A percentile compares a stretch with the other conserved stretches of the same genome.
Conservation (phyloP, 2,113 vertebrate species). For the Pygoscelis adeliae region DNA sequence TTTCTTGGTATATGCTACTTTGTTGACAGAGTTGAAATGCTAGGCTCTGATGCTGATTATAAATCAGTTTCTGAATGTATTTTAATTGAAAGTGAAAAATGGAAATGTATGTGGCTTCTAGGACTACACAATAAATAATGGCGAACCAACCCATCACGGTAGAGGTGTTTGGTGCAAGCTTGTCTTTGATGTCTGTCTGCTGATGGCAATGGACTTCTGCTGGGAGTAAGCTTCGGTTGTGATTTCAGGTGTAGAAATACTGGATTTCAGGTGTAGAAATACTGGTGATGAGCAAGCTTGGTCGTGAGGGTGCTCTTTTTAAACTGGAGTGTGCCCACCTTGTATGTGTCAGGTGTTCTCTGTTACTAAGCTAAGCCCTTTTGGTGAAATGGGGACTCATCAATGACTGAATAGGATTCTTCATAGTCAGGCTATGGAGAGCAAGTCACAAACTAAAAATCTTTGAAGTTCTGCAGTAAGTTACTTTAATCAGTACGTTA, state of each 20-base stretch:
- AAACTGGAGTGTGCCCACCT: background rate
- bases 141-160: fast-evolving
- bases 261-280: background rate
- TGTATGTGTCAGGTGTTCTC: background rate
- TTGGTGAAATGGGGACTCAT: background rate
- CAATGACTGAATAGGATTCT: background rate
- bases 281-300: background rate
- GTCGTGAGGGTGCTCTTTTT: background rate
- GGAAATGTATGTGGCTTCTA: background rate
- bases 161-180: background rate
- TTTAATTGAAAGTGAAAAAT: background rate
- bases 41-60: background rate
- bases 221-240: background rate
- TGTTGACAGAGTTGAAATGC: background rate
- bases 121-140: background rate
- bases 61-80: background rate
- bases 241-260: background rate
- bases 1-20: background rate
- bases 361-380: background rate
- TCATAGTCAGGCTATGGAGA: background rate
- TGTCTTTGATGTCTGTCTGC: background rate
- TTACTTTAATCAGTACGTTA: slow-evolving; percentile 15
- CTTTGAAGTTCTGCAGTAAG: background rate
- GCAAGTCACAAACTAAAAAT: background rate
- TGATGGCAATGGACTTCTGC: background rate